phyloP scores from a whole-genome alignment of 2,888 invertebrate species.

The Pharmacophagus antenor region DNA sequence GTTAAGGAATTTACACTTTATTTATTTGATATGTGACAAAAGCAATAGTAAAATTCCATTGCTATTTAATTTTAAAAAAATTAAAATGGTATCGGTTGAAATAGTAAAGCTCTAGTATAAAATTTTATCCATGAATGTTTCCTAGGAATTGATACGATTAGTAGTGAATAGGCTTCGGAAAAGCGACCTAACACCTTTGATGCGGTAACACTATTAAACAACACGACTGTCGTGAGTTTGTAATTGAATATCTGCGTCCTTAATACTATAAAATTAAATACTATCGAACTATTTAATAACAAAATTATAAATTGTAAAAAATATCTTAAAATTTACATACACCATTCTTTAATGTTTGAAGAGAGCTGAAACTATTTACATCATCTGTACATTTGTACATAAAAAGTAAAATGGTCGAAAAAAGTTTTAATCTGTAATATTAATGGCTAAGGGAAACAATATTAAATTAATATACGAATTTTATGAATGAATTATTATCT shows the following conservation, averaged over 20 bases:
- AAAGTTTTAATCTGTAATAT: too few species aligned
- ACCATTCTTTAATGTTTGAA: too few species aligned
- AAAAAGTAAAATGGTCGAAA: not conserved
- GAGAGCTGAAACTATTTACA: too few species aligned
- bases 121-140: conserved; percentile 13
- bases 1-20: too few species aligned
- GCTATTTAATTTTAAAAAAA: not conserved
- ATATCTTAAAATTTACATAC: not conserved
- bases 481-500: too few species aligned
- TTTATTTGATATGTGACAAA: too few species aligned
- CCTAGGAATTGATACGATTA: conserved; percentile 30
- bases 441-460: too few species aligned
- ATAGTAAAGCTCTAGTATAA: not conserved
- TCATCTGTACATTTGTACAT: not conserved
- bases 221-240: conserved; percentile 22
- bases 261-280: conserved; percentile 15
- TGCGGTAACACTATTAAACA: conserved; percentile 32
- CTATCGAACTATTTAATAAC: not conserved
- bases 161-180: conserved; percentile 30
- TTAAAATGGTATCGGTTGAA: not conserved
- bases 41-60: too few species aligned
- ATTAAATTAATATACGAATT: too few species aligned
- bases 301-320: not conserved
- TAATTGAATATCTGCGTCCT: conserved; percentile 13
- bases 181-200: conserved; percentile 32